phyloP scores from a whole-genome alignment of 2,113 vertebrate species.

The Planiliza haematocheilus region DNA sequence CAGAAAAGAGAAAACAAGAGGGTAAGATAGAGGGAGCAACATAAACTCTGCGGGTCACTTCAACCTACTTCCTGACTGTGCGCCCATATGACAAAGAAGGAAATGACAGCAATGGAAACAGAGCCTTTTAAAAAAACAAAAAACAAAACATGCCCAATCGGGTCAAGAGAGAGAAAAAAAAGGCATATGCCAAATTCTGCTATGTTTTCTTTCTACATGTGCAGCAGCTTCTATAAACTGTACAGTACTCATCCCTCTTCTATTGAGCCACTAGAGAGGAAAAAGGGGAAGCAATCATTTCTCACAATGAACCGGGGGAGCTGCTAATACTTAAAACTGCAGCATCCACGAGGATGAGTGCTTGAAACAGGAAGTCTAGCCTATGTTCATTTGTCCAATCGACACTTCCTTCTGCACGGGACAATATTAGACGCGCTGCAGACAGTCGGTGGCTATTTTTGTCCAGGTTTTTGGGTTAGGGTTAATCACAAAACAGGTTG shows the following conservation, averaged over 20 bases:
- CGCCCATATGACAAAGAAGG: slow-evolving; percentile 35
- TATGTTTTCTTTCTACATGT: not conserved
- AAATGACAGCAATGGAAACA: slow-evolving; percentile 44
- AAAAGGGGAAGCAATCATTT: slow-evolving; percentile 32
- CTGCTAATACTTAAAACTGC: not conserved
- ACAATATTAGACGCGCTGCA: not conserved
- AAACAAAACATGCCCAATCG: not conserved
- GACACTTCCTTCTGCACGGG: slow-evolving; percentile 41
- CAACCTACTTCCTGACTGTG: slow-evolving; percentile 59
- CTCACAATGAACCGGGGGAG: not conserved
- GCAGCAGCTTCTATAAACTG: not conserved
- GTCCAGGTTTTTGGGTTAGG: not conserved
- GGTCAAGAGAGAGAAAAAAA: not conserved
- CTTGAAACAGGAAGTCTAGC: slow-evolving; percentile 63
- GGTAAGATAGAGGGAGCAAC: slow-evolving; percentile 16
- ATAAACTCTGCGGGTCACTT: slow-evolving; percentile 24
- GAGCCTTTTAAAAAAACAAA: not conserved
- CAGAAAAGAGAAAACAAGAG: slow-evolving; percentile 36
- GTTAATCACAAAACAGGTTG: not conserved
- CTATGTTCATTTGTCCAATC: slow-evolving; percentile 52
- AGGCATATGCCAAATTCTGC: accelerated
- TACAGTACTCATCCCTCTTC: not conserved
- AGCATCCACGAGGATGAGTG: not conserved
- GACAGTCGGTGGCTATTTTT: not conserved
- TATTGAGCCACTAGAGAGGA: not conserved